Percentiles rank a stretch among this genome's conserved stretches.
Evolutionary conservation across 2,113 vertebrate genomes (phyloP).

Genomic region (Phylloscopus trochiloides): DNA sequence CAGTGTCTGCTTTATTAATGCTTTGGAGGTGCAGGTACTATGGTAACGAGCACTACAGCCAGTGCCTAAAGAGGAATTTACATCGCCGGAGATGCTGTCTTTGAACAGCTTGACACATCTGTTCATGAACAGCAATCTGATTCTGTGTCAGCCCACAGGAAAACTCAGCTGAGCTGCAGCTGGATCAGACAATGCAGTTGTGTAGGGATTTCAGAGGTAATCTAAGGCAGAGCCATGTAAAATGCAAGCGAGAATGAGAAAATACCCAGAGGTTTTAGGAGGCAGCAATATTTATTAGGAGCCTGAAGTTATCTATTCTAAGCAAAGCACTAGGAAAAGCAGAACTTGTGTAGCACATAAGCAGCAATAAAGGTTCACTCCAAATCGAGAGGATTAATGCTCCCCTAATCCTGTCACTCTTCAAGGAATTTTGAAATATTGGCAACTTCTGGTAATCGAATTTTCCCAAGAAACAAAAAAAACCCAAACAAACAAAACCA

Average conservation of each 20-base stretch:
- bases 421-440: slow-evolving; percentile 20
- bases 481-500: not conserved
- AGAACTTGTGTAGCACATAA: not conserved
- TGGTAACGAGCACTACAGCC: not conserved
- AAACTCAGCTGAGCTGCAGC: not conserved
- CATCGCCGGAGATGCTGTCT: not conserved
- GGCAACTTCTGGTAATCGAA: not conserved
- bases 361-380: not conserved
- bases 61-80: slow-evolving; percentile 18
- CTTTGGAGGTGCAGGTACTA: slow-evolving; percentile 24
- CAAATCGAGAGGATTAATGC: not conserved
- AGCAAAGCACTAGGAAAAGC: not conserved
- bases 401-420: not conserved
- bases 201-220: slow-evolving; percentile 21
- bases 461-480: slow-evolving; percentile 11
- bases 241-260: slow-evolving; percentile 12
- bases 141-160: not conserved
- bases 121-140: not conserved
- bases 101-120: slow-evolving; percentile 43
- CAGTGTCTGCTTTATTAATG: not conserved
- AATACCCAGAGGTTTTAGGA: not conserved
- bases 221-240: not conserved
- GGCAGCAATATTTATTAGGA: not conserved
- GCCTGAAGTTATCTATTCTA: not conserved
- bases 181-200: slow-evolving; percentile 1